Evolutionary conservation across 92 coral and sea anemone genomes (phyloP), one percentile per base, ranked within the genome.

Genomic region (Actinernus sp.): DNA sequence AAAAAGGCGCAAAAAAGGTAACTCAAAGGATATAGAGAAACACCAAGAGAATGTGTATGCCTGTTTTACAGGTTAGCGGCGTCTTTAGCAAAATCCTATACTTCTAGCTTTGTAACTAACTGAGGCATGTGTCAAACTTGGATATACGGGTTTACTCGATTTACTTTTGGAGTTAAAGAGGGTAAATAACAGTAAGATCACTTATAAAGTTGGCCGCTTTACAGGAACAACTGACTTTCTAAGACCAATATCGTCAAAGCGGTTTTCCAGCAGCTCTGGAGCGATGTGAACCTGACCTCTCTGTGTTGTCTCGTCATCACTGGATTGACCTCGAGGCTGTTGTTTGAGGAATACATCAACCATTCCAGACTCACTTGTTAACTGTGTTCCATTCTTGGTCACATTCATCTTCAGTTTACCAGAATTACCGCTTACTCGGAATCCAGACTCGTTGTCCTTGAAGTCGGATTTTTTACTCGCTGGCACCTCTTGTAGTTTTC

Each of bases 341-440:
- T 45, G 52, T 45, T 45, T 90, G 9, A 93, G 78, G 27, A 86
- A 81, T 20, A 95, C 79, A 55, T 95, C 80, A 2, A 95, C 64
- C 9, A 70, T 81, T 25, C 97, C 99, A 0, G 99, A 87, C 55
- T 88, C 87, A 31, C 95, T 95, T 26, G 80, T 58, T 17, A 95
- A 65, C 33, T 81, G 65, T 0, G 99, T 84, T 46, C 60, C 95
- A 21, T 75, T 73, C 45, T 41, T 80, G 17, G 91, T 86, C 2
- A 95, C 97, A 24, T 95, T 82, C 84, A 95, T 82, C 48, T 78
- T 87, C 13, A 95, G 67, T 56, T 91, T 91, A 1, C 99, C 99
- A 1, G 99, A 88, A 21, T 88, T 63, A 11, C 99, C 97, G 26
- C 47, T 75, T 1, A 95, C 94, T 12, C 64, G 83, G 51, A 90